Evolutionary conservation across 1,140 invertebrate species (phyloP).

Genomic region (Drosophila albomicans): DNA sequence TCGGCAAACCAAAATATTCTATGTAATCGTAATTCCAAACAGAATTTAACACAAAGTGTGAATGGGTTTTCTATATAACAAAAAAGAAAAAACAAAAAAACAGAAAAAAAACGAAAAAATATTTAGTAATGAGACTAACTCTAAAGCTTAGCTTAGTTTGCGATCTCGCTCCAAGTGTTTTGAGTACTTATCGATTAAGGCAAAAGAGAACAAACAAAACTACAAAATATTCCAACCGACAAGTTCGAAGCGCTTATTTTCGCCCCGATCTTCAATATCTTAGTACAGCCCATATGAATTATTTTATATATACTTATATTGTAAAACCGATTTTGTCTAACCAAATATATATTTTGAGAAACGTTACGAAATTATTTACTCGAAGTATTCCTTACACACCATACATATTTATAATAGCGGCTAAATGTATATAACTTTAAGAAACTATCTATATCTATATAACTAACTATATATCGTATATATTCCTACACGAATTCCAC

Average conservation of each 20-base stretch:
- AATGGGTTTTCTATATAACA: background rate
- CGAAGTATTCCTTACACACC: conserved; percentile 62
- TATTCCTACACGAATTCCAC: conserved; percentile 49
- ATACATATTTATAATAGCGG: conserved; percentile 40
- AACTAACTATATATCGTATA: conserved; percentile 28
- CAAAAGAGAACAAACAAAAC: conserved; percentile 2
- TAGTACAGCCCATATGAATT: background rate
- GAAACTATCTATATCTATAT: conserved; percentile 21
- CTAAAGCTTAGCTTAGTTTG: conserved; percentile 61
- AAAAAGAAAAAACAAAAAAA: background rate
- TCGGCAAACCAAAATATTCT: conserved; percentile 9
- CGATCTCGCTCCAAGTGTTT: conserved; percentile 55
- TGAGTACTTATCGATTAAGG: conserved; percentile 44
- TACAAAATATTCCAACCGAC: conserved; percentile 50
- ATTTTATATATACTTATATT: background rate
- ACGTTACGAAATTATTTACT: conserved; percentile 52
- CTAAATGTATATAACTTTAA: conserved; percentile 31
- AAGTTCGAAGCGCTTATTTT: conserved; percentile 54
- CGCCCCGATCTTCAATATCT: conserved; percentile 25
- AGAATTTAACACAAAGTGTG: conserved; percentile 73
- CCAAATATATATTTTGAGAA: conserved; percentile 20
- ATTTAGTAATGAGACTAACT: conserved; percentile 4
- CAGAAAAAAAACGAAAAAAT: background rate
- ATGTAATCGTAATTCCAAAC: conserved; percentile 41
- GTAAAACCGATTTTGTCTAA: conserved; percentile 20